Evolutionary conservation across 2,113 vertebrate species (phyloP).

Genomic region (Prionailurus bengalensis): DNA sequence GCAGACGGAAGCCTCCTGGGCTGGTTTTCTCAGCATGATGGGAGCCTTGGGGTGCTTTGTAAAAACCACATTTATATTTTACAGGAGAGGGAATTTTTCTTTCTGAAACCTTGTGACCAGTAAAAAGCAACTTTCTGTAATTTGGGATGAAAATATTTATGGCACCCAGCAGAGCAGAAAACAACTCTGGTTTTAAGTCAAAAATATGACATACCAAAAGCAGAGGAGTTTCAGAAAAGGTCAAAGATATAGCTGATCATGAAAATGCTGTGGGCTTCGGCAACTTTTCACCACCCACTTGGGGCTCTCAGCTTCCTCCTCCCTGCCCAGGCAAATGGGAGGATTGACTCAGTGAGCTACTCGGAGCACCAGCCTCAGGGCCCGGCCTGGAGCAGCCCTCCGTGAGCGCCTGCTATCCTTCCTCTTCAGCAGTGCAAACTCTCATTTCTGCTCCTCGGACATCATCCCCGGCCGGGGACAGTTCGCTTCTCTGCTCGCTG

Average conservation of each 20-base stretch:
- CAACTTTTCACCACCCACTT: too few species aligned
- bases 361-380: neutral
- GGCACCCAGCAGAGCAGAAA: slow-evolving; percentile 67
- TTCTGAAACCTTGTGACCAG: slow-evolving; percentile 34
- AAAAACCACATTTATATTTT: slow-evolving; percentile 23
- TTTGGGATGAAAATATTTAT: slow-evolving; percentile 70
- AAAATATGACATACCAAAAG: neutral
- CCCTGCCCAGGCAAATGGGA: neutral
- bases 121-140: slow-evolving; percentile 59
- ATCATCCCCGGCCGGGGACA: rapidly evolving
- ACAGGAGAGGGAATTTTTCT: slow-evolving; percentile 23
- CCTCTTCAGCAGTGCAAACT: neutral
- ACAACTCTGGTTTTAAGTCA: slow-evolving; percentile 76
- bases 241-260: neutral
- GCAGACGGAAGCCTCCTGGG: neutral
- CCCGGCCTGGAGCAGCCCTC: neutral
- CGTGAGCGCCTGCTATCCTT: rapidly evolving
- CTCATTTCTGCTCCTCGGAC: neutral
- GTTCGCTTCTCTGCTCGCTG: rapidly evolving
- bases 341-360: neutral
- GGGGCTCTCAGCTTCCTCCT: rapidly evolving
- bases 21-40: neutral
- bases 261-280: neutral
- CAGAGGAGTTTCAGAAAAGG: slow-evolving; percentile 61
- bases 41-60: neutral